A percentile compares a stretch with the other conserved stretches of the same genome.
These are phyloP conservation scores for Belgica antarctica DNA, from an alignment of 2,888 invertebrate species.

Conservation along the genomic window DNA sequence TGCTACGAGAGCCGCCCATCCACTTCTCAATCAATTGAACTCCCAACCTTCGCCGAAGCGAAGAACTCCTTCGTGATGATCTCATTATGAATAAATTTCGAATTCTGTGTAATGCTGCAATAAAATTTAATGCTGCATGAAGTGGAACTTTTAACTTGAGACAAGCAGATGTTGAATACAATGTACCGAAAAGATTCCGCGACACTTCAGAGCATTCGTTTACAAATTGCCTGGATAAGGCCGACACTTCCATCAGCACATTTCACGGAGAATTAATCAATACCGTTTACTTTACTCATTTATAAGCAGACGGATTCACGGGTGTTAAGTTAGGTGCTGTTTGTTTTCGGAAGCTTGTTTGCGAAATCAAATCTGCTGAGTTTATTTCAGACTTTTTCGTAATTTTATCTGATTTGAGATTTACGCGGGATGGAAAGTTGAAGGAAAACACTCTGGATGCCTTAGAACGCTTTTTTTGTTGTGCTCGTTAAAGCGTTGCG, in stretches of 20 bases:
- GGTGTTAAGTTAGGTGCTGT: background rate
- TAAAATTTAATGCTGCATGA: constrained; percentile 11
- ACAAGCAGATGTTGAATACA: constrained; percentile 21
- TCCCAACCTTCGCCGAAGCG: too few relatives aligned
- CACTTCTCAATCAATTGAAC: too few relatives aligned
- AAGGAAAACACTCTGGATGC: too few relatives aligned
- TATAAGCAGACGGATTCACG: background rate
- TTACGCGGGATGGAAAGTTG: too few relatives aligned
- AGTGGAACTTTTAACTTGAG: background rate
- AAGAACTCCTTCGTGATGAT: too few relatives aligned
- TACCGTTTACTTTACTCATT: background rate
- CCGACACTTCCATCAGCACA: background rate
- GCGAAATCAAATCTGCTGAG: background rate
- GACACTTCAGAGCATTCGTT: background rate
- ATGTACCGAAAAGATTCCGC: background rate
- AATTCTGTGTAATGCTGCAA: background rate
- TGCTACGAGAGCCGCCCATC: too few relatives aligned
- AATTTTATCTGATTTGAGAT: too few relatives aligned
- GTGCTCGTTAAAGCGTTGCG: too few relatives aligned
- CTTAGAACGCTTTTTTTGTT: too few relatives aligned
- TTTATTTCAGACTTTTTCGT: too few relatives aligned
- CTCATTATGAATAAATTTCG: background rate
- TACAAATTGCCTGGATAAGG: background rate
- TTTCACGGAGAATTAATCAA: constrained; percentile 26
- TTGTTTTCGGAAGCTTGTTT: background rate